phyloP scores from a whole-genome alignment of 64 coral and sea anemone genomes.

The Anthopleura sola region DNA sequence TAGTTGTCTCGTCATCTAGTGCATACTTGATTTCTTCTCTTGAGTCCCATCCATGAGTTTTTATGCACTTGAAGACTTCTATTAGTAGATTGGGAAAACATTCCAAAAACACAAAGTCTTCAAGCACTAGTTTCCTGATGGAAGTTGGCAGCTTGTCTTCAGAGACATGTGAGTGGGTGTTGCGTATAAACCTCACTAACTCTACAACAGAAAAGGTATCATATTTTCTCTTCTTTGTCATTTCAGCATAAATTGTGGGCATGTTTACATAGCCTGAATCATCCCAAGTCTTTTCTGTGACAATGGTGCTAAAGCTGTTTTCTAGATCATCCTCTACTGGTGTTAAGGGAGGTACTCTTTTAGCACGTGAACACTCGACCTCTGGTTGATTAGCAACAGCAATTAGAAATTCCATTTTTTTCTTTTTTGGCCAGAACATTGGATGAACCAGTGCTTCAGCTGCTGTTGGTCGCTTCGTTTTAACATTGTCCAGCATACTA shows the following conservation, averaged over 20 bases:
- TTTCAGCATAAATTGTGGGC: neutral
- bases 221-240: conserved; percentile 1
- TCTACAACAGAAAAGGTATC: neutral
- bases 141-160: neutral
- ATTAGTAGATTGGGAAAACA: neutral
- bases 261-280: neutral
- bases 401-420: conserved; percentile 22
- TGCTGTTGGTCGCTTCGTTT: conserved; percentile 2
- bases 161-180: neutral
- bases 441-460: neutral
- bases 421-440: conserved; percentile 18
- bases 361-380: neutral
- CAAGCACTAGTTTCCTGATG: neutral
- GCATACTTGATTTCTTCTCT: no score
- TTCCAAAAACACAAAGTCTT: conserved; percentile 5
- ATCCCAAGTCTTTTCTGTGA: neutral
- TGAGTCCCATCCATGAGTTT: neutral
- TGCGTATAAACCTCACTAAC: conserved; percentile 19
- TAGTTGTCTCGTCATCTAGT: no score
- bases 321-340: neutral
- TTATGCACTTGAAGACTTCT: neutral
- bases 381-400: conserved; percentile 24
- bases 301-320: neutral
- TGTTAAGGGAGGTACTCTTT: neutral
- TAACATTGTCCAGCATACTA: neutral